These are phyloP conservation scores for Coregonus clupeaformis DNA, from an alignment of 2,113 vertebrate genomes.

Conservation along the genomic window DNA sequence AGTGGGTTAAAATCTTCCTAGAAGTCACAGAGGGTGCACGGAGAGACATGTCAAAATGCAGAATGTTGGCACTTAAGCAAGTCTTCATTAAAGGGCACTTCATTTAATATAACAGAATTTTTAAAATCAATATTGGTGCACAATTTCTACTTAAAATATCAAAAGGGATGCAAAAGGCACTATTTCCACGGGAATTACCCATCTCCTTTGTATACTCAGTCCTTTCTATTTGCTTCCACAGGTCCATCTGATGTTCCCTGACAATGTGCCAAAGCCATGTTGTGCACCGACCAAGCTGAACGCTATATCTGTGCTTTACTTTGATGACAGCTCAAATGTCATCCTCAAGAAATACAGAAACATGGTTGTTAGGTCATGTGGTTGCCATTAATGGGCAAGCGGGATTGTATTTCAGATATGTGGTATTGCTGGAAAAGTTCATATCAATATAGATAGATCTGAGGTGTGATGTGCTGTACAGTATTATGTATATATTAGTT, in stretches of 20 bases:
- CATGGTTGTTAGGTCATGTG: constrained; percentile 98
- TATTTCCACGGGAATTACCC: too few relatives aligned
- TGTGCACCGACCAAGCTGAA: constrained; percentile 98
- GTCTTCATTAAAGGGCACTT: too few relatives aligned
- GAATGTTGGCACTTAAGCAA: too few relatives aligned
- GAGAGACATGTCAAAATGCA: too few relatives aligned
- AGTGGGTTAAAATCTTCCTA: too few relatives aligned
- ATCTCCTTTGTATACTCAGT: constrained; percentile 10
- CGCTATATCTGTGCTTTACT: constrained; percentile 98
- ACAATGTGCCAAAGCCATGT: constrained; percentile 97
- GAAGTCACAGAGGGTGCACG: too few relatives aligned
- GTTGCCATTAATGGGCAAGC: constrained; percentile 83
- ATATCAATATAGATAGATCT: constrained; percentile 66
- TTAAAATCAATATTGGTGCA: too few relatives aligned
- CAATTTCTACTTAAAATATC: too few relatives aligned
- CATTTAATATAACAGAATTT: too few relatives aligned
- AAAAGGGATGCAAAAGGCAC: too few relatives aligned
- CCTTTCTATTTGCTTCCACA: constrained; percentile 58
- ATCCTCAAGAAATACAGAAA: constrained; percentile 99
- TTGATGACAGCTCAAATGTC: constrained; percentile 98
- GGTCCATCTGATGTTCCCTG: constrained; percentile 99
- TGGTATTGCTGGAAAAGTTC: constrained; percentile 59
- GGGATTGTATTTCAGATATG: constrained; percentile 54
- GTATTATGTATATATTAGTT: constrained; percentile 94
- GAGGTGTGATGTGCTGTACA: constrained; percentile 86